Evolutionary conservation across 2,113 vertebrate species (phyloP), one percentile per base, ranked within the genome.

Genomic region (Pollachius pollachius): DNA sequence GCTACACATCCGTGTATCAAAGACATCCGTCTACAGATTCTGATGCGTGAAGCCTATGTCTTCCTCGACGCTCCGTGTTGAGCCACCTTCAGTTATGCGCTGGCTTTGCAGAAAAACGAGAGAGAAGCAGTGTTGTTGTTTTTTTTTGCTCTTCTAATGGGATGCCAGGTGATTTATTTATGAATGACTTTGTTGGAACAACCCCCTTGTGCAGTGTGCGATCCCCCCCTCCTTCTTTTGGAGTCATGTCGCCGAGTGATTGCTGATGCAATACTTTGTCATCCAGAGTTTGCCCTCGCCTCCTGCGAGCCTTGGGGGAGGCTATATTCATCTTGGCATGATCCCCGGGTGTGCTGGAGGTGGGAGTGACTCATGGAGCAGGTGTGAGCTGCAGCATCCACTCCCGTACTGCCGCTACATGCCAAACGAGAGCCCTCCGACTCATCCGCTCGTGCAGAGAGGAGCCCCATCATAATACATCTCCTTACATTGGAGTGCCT

Each of bases 181-280:
- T 93, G 89, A 92, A 92, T 91, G 90, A 87, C 86, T 89, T 91
- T 83, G 86, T 88, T 90, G 87, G 88, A 89, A 87, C 90, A 87
- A 85, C 85, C 85, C 85, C 80, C 84, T 81, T 90, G 84, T 83
- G 82, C 84, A 82, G 81, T 85, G 77, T 81, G 83, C 84, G 80
- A 81, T 77, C 78, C 78, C 71, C 68, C 61, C 68, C 77, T 83
- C 74, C 81, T 85, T 76, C 67, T 86, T 87, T 89, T 85, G 87
- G 90, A 89, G 87, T 91, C 91, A 89, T 87, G 87, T 89, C 85
- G 89, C 89, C 91, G 89, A 87, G 87, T 88, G 90, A 90, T 91
- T 92, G 90, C 92, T 93, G 92, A 92, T 93, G 92, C 92, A 93
- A 93, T 79, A 91, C 88, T 92, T 91, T 92, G 89, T 90, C 89